Conservation (phyloP, 37 sponge, comb jelly and placozoan species). For the Halisarca cf. caerulea region DNA sequence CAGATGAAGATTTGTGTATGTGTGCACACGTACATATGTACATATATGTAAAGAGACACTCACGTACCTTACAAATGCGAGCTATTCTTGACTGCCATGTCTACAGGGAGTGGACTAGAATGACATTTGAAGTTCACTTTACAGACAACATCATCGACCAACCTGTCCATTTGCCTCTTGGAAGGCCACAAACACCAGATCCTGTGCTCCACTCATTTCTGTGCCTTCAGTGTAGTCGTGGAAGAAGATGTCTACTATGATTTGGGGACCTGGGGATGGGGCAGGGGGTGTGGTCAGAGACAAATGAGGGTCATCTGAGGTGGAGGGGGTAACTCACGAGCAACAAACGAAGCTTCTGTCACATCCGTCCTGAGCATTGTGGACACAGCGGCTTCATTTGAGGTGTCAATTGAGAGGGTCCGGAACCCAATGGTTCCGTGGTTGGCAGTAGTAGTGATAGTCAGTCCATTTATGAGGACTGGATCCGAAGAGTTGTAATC, state of each 20-base stretch:
- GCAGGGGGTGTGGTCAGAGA: neutral
- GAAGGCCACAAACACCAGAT: constrained; percentile 16
- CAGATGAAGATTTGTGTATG: too few relatives aligned
- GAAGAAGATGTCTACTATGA: neutral
- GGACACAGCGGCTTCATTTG: neutral
- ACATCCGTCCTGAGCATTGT: neutral
- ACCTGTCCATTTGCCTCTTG: neutral
- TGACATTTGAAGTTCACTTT: too few relatives aligned
- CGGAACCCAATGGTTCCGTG: neutral
- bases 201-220: neutral
- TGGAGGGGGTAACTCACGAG: neutral
- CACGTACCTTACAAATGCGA: neutral
- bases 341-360: neutral
- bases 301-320: too few relatives aligned
- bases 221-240: neutral
- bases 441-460: neutral
- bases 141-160: neutral
- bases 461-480: neutral
- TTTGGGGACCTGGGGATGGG: neutral
- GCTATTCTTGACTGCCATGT: neutral
- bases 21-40: too few relatives aligned
- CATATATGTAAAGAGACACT: too few relatives aligned
- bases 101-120: neutral
- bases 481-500: neutral
- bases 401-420: neutral